A percentile compares a stretch with the other conserved stretches of the same genome.
Conservation (phyloP, 2,113 vertebrate genomes). For the Aptenodytes patagonicus region DNA sequence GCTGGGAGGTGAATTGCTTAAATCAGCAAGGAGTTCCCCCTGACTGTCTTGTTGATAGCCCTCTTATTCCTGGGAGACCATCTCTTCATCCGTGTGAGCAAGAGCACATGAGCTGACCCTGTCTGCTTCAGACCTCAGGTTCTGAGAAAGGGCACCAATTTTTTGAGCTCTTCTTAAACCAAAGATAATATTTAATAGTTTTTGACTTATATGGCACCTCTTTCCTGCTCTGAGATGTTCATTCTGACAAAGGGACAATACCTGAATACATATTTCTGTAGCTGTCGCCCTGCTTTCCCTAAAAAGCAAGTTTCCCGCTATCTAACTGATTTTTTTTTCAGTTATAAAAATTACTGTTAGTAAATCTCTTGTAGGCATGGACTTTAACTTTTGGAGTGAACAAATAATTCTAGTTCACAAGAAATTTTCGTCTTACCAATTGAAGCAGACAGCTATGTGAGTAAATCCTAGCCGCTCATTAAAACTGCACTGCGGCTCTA, state of each 20-base stretch:
- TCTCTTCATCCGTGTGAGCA: not conserved
- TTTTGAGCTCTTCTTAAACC: not conserved
- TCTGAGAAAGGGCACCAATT: accelerated
- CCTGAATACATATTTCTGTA: accelerated
- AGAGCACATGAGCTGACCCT: not conserved
- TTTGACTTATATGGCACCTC: not conserved
- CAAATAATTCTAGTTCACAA: not conserved
- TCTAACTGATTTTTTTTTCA: not conserved
- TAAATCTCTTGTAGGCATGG: not conserved
- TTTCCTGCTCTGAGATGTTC: not conserved
- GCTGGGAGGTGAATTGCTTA: not conserved
- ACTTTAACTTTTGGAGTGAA: not conserved
- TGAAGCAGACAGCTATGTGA: not conserved
- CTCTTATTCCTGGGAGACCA: not conserved
- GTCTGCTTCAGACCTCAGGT: not conserved
- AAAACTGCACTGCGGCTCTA: not conserved
- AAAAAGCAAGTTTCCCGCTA: not conserved
- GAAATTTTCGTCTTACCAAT: not conserved
- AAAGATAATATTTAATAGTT: not conserved
- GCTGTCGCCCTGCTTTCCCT: not conserved
- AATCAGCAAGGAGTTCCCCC: not conserved
- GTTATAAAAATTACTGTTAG: not conserved
- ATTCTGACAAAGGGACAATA: not conserved
- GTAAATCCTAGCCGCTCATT: not conserved
- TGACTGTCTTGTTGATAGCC: not conserved